Conservation (phyloP, 2,888 invertebrate species). For the Halocaridina rubra region DNA sequence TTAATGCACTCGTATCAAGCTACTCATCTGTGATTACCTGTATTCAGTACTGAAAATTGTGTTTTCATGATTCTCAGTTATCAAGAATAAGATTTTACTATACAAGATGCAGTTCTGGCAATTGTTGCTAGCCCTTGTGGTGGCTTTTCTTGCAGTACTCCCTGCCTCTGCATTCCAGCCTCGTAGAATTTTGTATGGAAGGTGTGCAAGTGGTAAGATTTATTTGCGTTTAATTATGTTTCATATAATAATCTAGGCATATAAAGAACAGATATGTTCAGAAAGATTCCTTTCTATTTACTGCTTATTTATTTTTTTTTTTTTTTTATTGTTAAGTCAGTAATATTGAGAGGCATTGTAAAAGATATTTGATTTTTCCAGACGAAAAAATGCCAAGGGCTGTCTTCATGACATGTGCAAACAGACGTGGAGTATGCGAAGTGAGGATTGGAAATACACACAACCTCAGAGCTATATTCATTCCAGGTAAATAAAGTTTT, state of each 20-base stretch:
- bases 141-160: neutral
- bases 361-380: too few species aligned
- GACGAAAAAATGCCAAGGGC: slow-evolving; percentile 47
- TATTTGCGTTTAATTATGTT: too few species aligned
- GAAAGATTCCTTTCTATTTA: neutral
- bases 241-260: neutral
- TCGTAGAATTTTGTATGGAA: slow-evolving; percentile 10
- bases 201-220: slow-evolving; percentile 23
- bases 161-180: slow-evolving; percentile 13
- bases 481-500: too few species aligned
- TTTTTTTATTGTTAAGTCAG: too few species aligned
- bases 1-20: too few species aligned
- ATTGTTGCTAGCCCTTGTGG: neutral
- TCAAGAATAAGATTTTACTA: neutral
- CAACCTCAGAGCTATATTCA: slow-evolving; percentile 57
- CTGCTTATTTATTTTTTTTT: neutral
- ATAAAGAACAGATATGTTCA: neutral
- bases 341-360: too few species aligned
- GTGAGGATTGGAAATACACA: slow-evolving; percentile 43
- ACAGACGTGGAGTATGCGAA: slow-evolving; percentile 52
- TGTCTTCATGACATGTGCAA: slow-evolving; percentile 60
- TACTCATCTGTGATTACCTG: too few species aligned
- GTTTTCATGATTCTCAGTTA: neutral
- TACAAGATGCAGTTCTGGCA: neutral
- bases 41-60: too few species aligned